Conservation (phyloP, 2,797 vertebrate genomes). For the Avahi laniger region DNA sequence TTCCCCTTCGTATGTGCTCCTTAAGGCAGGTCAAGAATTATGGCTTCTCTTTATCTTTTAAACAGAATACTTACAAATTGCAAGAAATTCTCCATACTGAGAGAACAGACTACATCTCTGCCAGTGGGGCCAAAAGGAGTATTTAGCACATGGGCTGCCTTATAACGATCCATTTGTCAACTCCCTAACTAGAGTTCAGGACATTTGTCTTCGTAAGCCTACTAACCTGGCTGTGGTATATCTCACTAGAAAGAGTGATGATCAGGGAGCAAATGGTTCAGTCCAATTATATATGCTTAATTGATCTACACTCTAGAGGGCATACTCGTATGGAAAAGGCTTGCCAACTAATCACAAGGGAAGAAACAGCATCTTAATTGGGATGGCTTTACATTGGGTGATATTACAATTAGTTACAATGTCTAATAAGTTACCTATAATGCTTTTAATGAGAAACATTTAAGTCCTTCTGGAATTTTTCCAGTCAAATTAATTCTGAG, state of each 20-base stretch:
- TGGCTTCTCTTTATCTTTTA: constrained; percentile 54
- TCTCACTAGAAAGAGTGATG: constrained; percentile 52
- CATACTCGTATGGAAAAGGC: constrained; percentile 74
- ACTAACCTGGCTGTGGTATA: background rate
- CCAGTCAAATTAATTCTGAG: constrained; percentile 87
- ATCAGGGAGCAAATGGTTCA: constrained; percentile 32
- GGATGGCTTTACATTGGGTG: constrained; percentile 81
- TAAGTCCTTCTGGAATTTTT: constrained; percentile 88
- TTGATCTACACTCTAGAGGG: constrained; percentile 78
- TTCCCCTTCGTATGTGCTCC: background rate
- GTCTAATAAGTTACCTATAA: constrained; percentile 89
- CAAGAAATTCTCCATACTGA: constrained; percentile 47
- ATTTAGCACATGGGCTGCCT: constrained; percentile 37
- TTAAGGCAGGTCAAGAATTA: constrained; percentile 46
- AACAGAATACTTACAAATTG: constrained; percentile 53
- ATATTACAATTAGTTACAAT: constrained; percentile 85
- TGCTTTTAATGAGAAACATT: constrained; percentile 89
- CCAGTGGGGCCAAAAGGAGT: constrained; percentile 57
- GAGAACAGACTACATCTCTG: constrained; percentile 37
- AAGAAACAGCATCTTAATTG: constrained; percentile 85
- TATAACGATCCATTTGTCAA: constrained; percentile 55
- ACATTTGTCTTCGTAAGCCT: background rate
- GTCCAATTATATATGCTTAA: constrained; percentile 78
- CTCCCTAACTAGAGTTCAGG: constrained; percentile 11
- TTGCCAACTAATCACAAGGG: constrained; percentile 81